Percentiles rank a stretch among this genome's conserved stretches.
These are phyloP conservation scores for Cotesia glomerata DNA, from an alignment of 1,140 invertebrate species.

Conservation along the genomic window DNA sequence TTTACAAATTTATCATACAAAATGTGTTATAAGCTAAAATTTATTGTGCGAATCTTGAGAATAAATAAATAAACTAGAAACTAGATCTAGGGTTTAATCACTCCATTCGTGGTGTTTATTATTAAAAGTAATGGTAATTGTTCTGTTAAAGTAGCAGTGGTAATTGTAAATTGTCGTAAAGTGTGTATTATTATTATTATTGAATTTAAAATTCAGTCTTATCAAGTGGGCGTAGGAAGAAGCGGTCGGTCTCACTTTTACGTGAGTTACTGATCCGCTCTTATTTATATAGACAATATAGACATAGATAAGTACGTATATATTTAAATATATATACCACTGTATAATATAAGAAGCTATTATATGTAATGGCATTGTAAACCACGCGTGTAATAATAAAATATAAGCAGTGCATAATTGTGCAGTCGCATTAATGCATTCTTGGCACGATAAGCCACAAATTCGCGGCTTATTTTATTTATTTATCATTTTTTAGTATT, in stretches of 20 bases:
- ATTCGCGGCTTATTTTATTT: constrained; percentile 3
- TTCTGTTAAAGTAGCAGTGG: too few species aligned
- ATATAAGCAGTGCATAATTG: constrained; percentile 20
- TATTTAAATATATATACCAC: background rate
- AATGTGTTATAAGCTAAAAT: constrained; percentile 30
- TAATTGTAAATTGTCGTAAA: background rate
- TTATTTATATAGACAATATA: background rate
- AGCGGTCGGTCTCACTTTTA: constrained; percentile 19
- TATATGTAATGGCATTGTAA: background rate
- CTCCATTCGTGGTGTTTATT: too few species aligned
- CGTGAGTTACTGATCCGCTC: too few species aligned
- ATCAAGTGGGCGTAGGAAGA: background rate
- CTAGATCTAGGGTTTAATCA: background rate
- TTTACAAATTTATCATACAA: constrained; percentile 52
- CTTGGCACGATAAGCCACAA: background rate
- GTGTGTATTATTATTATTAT: background rate
- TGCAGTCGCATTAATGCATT: constrained; percentile 19
- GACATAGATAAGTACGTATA: background rate
- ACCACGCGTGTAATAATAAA: constrained; percentile 13
- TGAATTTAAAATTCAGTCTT: constrained; percentile 10
- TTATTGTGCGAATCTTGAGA: background rate
- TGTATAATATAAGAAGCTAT: background rate
- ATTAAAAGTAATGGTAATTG: too few species aligned
- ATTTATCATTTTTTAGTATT: background rate
- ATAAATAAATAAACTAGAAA: background rate